Percentiles rank a stretch among this genome's conserved stretches.
Evolutionary conservation across 2,888 invertebrate genomes (phyloP).

Genomic region (Phengaris arion): DNA sequence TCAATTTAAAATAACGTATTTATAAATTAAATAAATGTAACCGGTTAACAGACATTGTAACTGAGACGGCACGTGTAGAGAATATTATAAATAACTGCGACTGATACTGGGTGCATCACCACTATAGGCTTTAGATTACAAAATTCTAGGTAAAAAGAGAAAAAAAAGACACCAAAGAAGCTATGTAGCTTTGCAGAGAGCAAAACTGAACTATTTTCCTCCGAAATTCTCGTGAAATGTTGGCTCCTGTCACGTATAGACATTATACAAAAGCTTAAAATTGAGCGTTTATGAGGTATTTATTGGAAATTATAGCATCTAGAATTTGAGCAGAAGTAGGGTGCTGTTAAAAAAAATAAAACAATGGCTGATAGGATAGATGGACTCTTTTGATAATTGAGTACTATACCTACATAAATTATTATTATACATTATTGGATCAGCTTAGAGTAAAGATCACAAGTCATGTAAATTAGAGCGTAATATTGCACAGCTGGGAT

Average conservation of each 20-base stretch:
- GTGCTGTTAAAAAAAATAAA: too few species aligned
- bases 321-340: too few species aligned
- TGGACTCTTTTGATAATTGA: too few species aligned
- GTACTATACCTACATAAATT: not conserved
- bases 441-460: slow-evolving; percentile 13
- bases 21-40: not conserved
- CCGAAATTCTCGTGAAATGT: too few species aligned
- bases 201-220: too few species aligned
- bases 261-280: too few species aligned
- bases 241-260: too few species aligned
- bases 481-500: not conserved
- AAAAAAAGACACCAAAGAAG: not conserved
- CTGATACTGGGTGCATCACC: not conserved
- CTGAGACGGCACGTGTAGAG: not conserved
- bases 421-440: not conserved
- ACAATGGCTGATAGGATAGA: too few species aligned
- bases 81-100: not conserved
- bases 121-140: not conserved
- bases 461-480: slow-evolving; percentile 5
- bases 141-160: not conserved
- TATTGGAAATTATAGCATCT: too few species aligned
- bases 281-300: too few species aligned
- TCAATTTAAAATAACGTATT: not conserved
- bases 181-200: too few species aligned
- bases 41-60: not conserved